phyloP scores from a whole-genome alignment of 2,113 vertebrate genomes.

The Charina bottae region DNA sequence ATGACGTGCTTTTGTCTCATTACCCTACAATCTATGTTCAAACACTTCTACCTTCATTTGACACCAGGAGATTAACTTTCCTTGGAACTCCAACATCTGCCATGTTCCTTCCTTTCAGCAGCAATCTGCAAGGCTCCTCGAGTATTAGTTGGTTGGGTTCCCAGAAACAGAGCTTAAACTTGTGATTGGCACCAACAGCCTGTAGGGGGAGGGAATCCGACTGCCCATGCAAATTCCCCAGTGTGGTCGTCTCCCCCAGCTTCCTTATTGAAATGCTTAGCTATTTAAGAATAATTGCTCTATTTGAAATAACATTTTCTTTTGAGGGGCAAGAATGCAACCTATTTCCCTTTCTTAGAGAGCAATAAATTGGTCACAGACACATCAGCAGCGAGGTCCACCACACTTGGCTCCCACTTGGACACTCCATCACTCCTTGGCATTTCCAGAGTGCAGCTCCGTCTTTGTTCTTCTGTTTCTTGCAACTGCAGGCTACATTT shows the following conservation, averaged over 20 bases:
- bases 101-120: background rate
- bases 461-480: rapidly evolving
- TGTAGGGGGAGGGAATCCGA: background rate
- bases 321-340: background rate
- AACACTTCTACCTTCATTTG: background rate
- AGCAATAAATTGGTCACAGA: background rate
- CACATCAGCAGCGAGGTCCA: background rate
- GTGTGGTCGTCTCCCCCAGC: constrained; percentile 15
- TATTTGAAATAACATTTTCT: background rate
- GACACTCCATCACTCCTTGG: background rate
- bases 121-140: background rate
- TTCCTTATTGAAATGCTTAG: constrained; percentile 54
- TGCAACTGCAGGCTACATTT: background rate
- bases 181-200: constrained; percentile 31
- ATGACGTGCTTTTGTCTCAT: no score
- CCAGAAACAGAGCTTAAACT: constrained; percentile 1
- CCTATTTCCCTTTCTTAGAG: background rate
- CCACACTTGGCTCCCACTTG: background rate
- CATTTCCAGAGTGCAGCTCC: background rate
- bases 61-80: background rate
- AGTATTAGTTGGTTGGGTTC: constrained; percentile 4
- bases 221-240: constrained; percentile 19
- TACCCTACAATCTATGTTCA: background rate
- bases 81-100: background rate
- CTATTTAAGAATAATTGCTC: constrained; percentile 43